These are phyloP conservation scores for Himalopsyche kuldschensis DNA, from an alignment of 2,888 invertebrate species.

Conservation along the genomic window DNA sequence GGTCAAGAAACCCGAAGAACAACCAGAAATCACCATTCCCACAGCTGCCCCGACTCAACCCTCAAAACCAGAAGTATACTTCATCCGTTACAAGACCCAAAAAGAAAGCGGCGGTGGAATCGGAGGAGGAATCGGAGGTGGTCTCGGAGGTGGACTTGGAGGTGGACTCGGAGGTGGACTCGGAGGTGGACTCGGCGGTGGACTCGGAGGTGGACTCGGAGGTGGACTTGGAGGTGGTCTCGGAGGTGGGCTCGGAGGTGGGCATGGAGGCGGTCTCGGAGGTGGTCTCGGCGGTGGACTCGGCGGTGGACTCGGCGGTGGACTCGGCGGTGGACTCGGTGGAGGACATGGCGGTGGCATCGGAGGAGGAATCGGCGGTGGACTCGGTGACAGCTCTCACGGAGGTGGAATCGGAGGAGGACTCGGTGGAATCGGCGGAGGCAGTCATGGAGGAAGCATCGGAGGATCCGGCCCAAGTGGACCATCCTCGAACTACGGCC, in stretches of 20 bases:
- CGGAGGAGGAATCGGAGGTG: conserved; percentile 40
- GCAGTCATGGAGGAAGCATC: conserved; percentile 42
- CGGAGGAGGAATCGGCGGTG: conserved; percentile 42
- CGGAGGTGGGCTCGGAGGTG: conserved; percentile 37
- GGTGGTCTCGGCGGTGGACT: conserved; percentile 42
- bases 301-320: conserved; percentile 47
- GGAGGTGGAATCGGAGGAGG: conserved; percentile 19
- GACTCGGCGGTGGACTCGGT: conserved; percentile 55
- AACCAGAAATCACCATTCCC: conserved; percentile 68
- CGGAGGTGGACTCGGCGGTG: conserved; percentile 44
- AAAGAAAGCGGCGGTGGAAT: conserved; percentile 34
- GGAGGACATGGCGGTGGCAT: conserved; percentile 34
- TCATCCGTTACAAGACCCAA: conserved; percentile 76
- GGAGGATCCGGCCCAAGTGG: conserved; percentile 42
- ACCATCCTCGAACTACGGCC: conserved; percentile 41
- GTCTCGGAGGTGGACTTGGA: conserved; percentile 42
- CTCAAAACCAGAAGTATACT: conserved; percentile 75
- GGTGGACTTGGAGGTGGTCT: conserved; percentile 43
- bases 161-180: conserved; percentile 38
- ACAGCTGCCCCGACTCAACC: conserved; percentile 73
- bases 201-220: conserved; percentile 41
- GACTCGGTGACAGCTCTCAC: conserved; percentile 54
- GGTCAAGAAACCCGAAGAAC: conserved; percentile 74
- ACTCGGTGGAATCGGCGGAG: conserved; percentile 34
- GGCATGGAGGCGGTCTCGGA: conserved; percentile 43